Base-by-base conservation (phyloP, 2,888 invertebrate species). In the Stictocephala bisonia region DNA sequence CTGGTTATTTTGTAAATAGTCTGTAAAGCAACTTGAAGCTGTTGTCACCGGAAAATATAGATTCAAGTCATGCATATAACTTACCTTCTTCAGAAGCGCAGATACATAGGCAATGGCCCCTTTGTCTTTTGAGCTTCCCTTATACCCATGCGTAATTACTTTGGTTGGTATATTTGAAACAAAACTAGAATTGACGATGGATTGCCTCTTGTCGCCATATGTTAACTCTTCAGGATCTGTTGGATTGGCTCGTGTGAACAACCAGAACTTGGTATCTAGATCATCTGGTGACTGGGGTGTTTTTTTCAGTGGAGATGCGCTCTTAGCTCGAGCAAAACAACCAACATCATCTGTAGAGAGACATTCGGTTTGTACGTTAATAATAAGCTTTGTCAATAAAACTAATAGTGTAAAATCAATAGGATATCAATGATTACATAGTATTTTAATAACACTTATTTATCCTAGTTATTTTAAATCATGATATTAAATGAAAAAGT, bases 121-220 rank as follows among this genome's bases (percentile, higher is more conserved):
- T 44, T 80, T 82, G 73, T 86, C 86, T 73, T 84, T 85, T 79
- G 88, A 88, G 75, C 85, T 86, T 56, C 88, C 87, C 82, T 87
- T 87, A 79, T 85, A 89, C 0, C 89, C 89, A 77, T 89, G 89
- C 20, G 88, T 85, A 18, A 88, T 81, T 51, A 89, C 82, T 79
- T 87, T 89, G 27, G 87, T 79, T 0, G 84, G 83, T 73, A 84
- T 84, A 1, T 81, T 82, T 0, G 80, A 78, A 77, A 87, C 83
- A 76, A 87, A 87, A 44, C 81, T 82, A 0, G 88, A 87, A 41
- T 81, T 77, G 29, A 78, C 77, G 22, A 88, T 81, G 0, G 87
- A 86, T 70, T 82, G 79, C 0, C 84, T 83, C 13, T 84, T 81
- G 75, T 88, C 87, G 3, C 86, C 85, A 78, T 87, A 88, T 6